These are phyloP conservation scores for Megalonaias nervosa DNA, from an alignment of 1,140 invertebrate genomes.

Conservation along the genomic window DNA sequence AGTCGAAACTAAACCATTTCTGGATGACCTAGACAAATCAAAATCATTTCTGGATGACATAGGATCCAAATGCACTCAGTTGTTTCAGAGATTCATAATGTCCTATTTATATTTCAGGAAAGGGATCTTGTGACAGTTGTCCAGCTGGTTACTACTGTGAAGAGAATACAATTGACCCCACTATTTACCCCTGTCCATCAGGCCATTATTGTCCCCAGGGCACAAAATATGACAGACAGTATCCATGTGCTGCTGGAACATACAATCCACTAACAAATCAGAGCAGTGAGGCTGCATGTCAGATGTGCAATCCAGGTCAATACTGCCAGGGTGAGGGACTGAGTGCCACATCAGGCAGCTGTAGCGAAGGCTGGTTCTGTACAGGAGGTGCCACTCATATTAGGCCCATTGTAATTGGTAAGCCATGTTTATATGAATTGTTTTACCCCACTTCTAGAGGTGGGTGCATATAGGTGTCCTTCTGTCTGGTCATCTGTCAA, in stretches of 20 bases:
- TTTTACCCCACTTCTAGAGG: no score
- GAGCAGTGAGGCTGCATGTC: conserved; percentile 48
- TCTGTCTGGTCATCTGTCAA: no score
- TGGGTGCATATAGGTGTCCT: no score
- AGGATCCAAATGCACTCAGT: background rate
- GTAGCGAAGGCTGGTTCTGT: conserved; percentile 67
- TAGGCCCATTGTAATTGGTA: conserved; percentile 60
- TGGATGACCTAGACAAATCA: no score
- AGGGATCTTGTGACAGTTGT: conserved; percentile 55
- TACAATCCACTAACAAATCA: conserved; percentile 55
- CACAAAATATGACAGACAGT: conserved; percentile 54
- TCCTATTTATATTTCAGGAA: conserved; percentile 39
- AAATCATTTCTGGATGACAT: background rate
- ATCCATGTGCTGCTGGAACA: conserved; percentile 58
- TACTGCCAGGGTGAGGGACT: conserved; percentile 59
- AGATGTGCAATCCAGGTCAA: conserved; percentile 58
- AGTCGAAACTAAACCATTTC: no score
- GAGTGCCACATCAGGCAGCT: conserved; percentile 49
- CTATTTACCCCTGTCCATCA: conserved; percentile 41
- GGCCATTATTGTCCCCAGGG: conserved; percentile 64
- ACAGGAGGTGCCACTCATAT: conserved; percentile 54
- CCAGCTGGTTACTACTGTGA: conserved; percentile 60
- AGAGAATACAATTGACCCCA: conserved; percentile 50
- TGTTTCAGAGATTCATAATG: background rate
- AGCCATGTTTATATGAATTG: conserved; percentile 14